phyloP scores from a whole-genome alignment of 2,888 invertebrate species.

The Bombylius discolor region DNA sequence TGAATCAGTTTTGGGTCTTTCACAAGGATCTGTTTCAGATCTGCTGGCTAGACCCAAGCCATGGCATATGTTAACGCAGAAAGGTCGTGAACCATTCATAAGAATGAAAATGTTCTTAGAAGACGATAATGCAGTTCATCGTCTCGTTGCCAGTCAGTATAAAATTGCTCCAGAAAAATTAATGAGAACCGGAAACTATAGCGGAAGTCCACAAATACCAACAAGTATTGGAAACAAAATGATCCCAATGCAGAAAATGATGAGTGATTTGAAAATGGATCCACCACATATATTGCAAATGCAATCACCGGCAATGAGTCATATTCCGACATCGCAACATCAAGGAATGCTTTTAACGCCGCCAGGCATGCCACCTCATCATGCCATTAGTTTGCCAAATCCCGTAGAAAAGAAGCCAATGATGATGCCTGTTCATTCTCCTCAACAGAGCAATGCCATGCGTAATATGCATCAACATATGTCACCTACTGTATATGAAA shows the following conservation, averaged over 20 bases:
- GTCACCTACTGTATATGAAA: conserved; percentile 93
- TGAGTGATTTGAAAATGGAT: conserved; percentile 61
- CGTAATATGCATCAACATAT: conserved; percentile 69
- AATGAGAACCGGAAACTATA: conserved; percentile 90
- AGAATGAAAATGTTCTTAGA: conserved; percentile 97
- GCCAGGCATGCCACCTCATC: conserved; percentile 63
- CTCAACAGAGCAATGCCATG: conserved; percentile 55
- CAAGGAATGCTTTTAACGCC: conserved; percentile 55
- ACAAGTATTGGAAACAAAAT: conserved; percentile 58
- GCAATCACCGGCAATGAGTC: conserved; percentile 37
- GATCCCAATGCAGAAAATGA: conserved; percentile 66
- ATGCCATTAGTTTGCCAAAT: conserved; percentile 53
- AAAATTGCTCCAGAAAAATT: conserved; percentile 96
- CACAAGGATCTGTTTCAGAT: conserved; percentile 96
- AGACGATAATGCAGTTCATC: conserved; percentile 90
- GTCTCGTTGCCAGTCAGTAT: conserved; percentile 91
- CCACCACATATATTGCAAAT: conserved; percentile 48
- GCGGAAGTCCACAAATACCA: conserved; percentile 64
- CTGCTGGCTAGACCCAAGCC: conserved; percentile 93
- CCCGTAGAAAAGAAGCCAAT: conserved; percentile 46
- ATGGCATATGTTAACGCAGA: conserved; percentile 98
- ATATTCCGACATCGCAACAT: conserved; percentile 26
- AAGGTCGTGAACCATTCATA: conserved; percentile 92
- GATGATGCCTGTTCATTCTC: conserved; percentile 46
- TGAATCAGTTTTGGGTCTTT: conserved; percentile 91